Base-by-base conservation (phyloP, 2,888 invertebrate genomes). In the Liopterus haemorrhoidalis region DNA sequence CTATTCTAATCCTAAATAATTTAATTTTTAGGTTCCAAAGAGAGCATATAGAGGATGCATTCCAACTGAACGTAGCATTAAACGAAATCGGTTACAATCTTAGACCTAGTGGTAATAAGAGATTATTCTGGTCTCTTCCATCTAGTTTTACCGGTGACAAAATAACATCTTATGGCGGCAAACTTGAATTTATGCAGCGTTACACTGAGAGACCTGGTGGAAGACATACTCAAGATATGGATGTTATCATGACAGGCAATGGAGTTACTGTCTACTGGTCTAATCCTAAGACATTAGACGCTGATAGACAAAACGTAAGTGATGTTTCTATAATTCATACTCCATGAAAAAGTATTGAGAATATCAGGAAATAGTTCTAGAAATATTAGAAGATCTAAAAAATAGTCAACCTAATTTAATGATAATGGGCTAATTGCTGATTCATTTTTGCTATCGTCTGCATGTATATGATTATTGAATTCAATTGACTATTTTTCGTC, bases 81-180 rank as follows among this genome's bases (percentile, higher is more conserved):
- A 84, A 82, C 56, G 76, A 77, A 66, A 79, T 79, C 50, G 75
- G 77, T 11, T 81, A 79, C 57, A 67, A 65, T 1, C 75, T 75
- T 53, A 56, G 70, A 51, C 70, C 71, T 5, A 69, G 70, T 42
- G 51, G 63, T 51, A 53, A 67, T 44, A 61, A 73, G 58, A 59
- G 75, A 57, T 68, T 81, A 30, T 89, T 79, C 67, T 89, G 88
- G 88, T 82, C 85, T 1, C 65, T 90, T 16, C 87, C 88, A 4
- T 63, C 75, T 24, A 68, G 69, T 25, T 79, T 84, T 56, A 75
- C 79, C 24, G 85, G 85, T 28, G 82, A 85, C 59, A 74, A 87
- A 70, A 73, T 94, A 5, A 76, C 84, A 44, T 91, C 94, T 0
- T 95, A 94, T 62, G 93, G 93, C 1, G 94, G 94, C 1, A 73